A percentile compares a stretch with the other conserved stretches of the same genome.
These are phyloP conservation scores for Agapostemon virescens DNA, from an alignment of 2,888 invertebrate species.

Conservation along the genomic window DNA sequence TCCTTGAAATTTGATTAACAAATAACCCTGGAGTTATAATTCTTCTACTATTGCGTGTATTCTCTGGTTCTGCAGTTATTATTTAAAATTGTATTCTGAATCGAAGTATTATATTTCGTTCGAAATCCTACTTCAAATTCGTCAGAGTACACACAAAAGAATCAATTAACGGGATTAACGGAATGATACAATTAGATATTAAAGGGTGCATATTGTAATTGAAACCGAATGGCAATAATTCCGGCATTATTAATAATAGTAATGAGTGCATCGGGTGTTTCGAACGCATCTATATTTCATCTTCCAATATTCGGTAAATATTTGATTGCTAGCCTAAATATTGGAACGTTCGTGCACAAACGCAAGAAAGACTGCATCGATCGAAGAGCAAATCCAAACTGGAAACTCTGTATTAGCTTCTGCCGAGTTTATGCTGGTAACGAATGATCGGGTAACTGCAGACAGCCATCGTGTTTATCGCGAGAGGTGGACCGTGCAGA, in stretches of 20 bases:
- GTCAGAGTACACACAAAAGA: not conserved
- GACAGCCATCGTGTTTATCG: constrained; percentile 13
- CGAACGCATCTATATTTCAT: not conserved
- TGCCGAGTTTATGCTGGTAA: not conserved
- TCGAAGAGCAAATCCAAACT: not conserved
- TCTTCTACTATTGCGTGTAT: too few relatives aligned
- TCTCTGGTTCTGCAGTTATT: too few relatives aligned
- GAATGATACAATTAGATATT: too few relatives aligned
- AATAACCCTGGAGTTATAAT: too few relatives aligned
- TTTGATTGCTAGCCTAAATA: not conserved
- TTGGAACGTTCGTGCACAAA: not conserved
- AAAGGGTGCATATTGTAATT: too few relatives aligned
- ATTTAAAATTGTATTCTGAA: too few relatives aligned
- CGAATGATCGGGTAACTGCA: not conserved
- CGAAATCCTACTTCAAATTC: not conserved
- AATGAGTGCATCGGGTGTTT: not conserved
- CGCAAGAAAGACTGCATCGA: not conserved
- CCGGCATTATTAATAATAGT: not conserved
- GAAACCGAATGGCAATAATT: not conserved
- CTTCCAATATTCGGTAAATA: not conserved
- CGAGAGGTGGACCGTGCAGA: not conserved
- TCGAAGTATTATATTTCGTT: not conserved
- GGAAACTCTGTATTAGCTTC: constrained; percentile 1
- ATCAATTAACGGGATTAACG: not conserved
- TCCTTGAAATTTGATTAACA: not conserved